Evolutionary conservation across 2,888 invertebrate genomes (phyloP).

Genomic region (Agrochola litura): DNA sequence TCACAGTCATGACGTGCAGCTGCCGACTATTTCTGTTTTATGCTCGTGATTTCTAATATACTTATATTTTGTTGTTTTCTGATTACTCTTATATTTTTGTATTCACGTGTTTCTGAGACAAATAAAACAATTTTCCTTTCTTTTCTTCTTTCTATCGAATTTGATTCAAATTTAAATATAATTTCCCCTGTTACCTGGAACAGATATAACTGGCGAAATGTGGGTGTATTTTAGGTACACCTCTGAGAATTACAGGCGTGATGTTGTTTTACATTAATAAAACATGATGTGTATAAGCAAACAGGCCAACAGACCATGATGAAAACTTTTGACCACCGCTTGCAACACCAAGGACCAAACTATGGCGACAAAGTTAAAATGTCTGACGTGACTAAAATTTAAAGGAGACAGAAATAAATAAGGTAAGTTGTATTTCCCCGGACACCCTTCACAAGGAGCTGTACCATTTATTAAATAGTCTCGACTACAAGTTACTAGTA

Average conservation of each 20-base stretch:
- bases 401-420: neutral
- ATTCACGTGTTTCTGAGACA: too few species aligned
- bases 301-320: neutral
- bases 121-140: too few species aligned
- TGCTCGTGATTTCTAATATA: too few species aligned
- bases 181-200: too few species aligned
- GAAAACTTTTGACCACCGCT: neutral
- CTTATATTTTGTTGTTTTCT: too few species aligned
- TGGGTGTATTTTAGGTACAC: neutral
- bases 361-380: neutral
- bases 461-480: neutral
- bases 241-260: neutral
- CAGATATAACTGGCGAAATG: neutral
- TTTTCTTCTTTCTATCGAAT: too few species aligned
- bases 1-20: too few species aligned
- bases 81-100: too few species aligned
- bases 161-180: too few species aligned
- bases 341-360: neutral
- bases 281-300: neutral
- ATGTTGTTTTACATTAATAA: neutral
- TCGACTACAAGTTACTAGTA: neutral
- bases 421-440: constrained; percentile 12
- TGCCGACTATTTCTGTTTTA: too few species aligned
- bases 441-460: neutral
- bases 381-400: neutral